Evolutionary conservation across 2,797 vertebrate species (phyloP).

Genomic region (Silurus lanzhouensis): DNA sequence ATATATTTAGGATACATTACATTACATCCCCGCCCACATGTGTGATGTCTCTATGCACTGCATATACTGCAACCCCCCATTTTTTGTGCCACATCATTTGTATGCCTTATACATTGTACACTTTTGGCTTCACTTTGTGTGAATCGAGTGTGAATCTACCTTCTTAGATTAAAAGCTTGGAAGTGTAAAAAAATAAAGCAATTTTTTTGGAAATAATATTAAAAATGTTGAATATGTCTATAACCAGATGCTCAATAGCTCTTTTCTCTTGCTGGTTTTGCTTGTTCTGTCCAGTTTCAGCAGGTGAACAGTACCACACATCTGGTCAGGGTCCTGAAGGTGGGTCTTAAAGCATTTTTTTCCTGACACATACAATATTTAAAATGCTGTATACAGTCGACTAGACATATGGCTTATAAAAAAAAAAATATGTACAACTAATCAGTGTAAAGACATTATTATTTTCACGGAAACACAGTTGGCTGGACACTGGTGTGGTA

Average conservation of each 20-base stretch:
- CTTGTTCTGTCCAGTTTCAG: constrained; percentile 78
- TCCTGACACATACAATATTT: neutral
- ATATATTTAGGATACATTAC: too few species aligned
- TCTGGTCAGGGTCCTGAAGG: constrained; percentile 84
- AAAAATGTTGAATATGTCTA: neutral
- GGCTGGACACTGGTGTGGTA: neutral
- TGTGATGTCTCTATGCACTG: too few species aligned
- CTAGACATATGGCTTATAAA: too few species aligned
- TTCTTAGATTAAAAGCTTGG: too few species aligned
- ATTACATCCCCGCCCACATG: too few species aligned
- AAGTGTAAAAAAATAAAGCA: too few species aligned
- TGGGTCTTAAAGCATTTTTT: constrained; percentile 49
- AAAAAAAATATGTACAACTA: neutral
- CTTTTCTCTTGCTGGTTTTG: constrained; percentile 75
- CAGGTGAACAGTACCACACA: constrained; percentile 80
- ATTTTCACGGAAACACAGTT: constrained; percentile 6
- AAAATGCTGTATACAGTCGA: neutral
- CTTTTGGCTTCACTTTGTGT: too few species aligned
- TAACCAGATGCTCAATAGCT: constrained; percentile 70
- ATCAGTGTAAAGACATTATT: constrained; percentile 9
- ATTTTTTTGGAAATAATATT: neutral
- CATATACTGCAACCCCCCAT: too few species aligned
- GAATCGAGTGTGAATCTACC: too few species aligned
- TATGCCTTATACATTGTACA: too few species aligned
- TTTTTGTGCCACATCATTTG: too few species aligned